Percentiles rank a stretch among this genome's conserved stretches.
These are phyloP conservation scores for Torymus aiolomorphi DNA, from an alignment of 2,888 invertebrate species.

Conservation along the genomic window DNA sequence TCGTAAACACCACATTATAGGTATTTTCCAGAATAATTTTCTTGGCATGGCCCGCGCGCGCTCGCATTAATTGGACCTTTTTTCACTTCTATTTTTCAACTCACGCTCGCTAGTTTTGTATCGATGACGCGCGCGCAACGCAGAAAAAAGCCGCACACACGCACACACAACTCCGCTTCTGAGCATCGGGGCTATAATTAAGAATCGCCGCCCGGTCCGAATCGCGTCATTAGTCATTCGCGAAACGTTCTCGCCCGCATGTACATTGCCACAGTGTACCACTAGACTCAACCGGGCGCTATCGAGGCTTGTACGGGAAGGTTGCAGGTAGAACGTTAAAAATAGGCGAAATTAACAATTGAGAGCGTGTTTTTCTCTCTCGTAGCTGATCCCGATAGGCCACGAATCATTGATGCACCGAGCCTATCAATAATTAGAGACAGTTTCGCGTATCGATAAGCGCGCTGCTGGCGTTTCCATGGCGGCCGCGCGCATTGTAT, in stretches of 20 bases:
- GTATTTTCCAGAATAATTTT: slow-evolving; percentile 27
- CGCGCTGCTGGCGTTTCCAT: background rate
- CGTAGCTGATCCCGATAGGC: background rate
- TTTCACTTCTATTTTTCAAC: too few species aligned
- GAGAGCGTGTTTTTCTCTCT: slow-evolving; percentile 9
- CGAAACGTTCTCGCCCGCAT: slow-evolving; percentile 23
- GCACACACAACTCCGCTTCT: background rate
- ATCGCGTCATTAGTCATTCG: slow-evolving; percentile 33
- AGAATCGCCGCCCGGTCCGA: slow-evolving; percentile 23
- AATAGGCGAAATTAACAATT: slow-evolving; percentile 31
- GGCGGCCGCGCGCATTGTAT: slow-evolving; percentile 19
- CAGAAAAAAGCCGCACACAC: too few species aligned
- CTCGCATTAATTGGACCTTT: background rate
- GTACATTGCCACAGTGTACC: background rate
- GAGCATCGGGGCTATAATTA: slow-evolving; percentile 29
- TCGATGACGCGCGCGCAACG: too few species aligned
- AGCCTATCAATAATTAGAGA: slow-evolving; percentile 25
- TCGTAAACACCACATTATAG: background rate
- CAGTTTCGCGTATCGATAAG: slow-evolving; percentile 31
- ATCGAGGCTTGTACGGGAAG: too few species aligned
- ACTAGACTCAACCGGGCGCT: too few species aligned
- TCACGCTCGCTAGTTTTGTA: too few species aligned
- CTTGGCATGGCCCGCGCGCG: background rate
- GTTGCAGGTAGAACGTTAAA: background rate
- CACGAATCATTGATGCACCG: slow-evolving; percentile 35